Conservation (phyloP, 2,113 vertebrate genomes). For the Dolichotis patagonum region DNA sequence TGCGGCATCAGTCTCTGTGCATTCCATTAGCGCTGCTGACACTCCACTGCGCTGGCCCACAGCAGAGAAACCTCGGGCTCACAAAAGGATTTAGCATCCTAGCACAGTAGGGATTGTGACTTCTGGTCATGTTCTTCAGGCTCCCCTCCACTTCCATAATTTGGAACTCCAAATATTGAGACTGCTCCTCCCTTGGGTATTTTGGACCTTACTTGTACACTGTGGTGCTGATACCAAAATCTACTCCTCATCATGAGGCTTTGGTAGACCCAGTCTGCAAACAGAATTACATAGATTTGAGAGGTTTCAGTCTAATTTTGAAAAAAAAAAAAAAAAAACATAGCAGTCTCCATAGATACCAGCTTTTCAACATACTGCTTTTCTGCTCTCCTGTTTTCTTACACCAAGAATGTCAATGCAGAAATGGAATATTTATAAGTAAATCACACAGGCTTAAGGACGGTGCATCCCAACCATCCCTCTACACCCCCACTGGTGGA, state of each 20-base stretch:
- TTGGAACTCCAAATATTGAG: slow-evolving; percentile 52
- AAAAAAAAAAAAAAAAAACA: not conserved
- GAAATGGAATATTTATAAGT: slow-evolving; percentile 28
- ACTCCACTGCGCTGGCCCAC: not conserved
- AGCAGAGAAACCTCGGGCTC: not conserved
- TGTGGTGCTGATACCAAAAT: slow-evolving; percentile 43
- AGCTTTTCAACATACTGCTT: slow-evolving; percentile 59
- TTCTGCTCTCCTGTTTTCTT: slow-evolving; percentile 61
- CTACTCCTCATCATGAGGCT: slow-evolving; percentile 28
- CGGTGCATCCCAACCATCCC: not conserved
- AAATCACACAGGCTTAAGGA: not conserved
- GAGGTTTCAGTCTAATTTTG: slow-evolving; percentile 65
- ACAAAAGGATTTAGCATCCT: slow-evolving; percentile 17
- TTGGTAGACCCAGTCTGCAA: slow-evolving; percentile 36
- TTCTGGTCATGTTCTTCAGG: slow-evolving; percentile 24
- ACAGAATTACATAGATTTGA: slow-evolving; percentile 42
- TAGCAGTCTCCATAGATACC: slow-evolving; percentile 78
- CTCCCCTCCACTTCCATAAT: not conserved
- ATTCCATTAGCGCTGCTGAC: not conserved
- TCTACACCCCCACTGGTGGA: rapidly evolving
- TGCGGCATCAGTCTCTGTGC: not conserved
- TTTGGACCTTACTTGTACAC: not conserved
- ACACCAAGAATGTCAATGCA: not conserved
- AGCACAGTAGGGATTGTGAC: not conserved
- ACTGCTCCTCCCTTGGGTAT: not conserved